Evolutionary conservation across 2,797 vertebrate species (phyloP).

Genomic region (Pseudochaenichthys georgianus): DNA sequence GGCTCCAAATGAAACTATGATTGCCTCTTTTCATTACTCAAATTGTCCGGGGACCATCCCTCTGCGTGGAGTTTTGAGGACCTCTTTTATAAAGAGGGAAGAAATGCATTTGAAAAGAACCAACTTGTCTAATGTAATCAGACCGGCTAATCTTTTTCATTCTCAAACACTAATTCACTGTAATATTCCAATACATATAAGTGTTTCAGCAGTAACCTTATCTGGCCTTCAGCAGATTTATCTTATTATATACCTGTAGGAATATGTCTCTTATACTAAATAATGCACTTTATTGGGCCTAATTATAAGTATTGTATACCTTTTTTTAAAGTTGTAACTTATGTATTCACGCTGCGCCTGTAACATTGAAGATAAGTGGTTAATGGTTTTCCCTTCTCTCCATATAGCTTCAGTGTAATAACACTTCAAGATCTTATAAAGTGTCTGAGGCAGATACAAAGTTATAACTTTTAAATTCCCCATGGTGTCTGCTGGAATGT

Average conservation of each 20-base stretch:
- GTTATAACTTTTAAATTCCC: conserved; percentile 15
- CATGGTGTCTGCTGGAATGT: background rate
- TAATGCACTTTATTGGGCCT: background rate
- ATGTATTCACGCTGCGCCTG: background rate
- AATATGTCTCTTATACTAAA: background rate
- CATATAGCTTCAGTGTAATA: background rate
- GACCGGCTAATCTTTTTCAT: conserved; percentile 9
- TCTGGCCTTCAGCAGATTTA: background rate
- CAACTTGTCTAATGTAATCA: conserved; percentile 10
- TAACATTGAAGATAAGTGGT: background rate
- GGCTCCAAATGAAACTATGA: conserved; percentile 54
- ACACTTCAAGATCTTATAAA: background rate
- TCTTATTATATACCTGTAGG: background rate
- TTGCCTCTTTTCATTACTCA: conserved; percentile 54
- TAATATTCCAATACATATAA: background rate
- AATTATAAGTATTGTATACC: background rate
- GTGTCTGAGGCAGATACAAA: conserved; percentile 2
- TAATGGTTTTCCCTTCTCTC: background rate
- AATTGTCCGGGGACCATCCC: conserved; percentile 42
- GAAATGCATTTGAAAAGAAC: conserved; percentile 12
- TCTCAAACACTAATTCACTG: background rate
- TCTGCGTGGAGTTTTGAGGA: conserved; percentile 2
- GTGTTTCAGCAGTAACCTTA: background rate
- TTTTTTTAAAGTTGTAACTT: background rate
- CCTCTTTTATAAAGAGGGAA: background rate